Evolutionary conservation across 2,113 vertebrate genomes (phyloP).

Genomic region (Halcyon malimbica): DNA sequence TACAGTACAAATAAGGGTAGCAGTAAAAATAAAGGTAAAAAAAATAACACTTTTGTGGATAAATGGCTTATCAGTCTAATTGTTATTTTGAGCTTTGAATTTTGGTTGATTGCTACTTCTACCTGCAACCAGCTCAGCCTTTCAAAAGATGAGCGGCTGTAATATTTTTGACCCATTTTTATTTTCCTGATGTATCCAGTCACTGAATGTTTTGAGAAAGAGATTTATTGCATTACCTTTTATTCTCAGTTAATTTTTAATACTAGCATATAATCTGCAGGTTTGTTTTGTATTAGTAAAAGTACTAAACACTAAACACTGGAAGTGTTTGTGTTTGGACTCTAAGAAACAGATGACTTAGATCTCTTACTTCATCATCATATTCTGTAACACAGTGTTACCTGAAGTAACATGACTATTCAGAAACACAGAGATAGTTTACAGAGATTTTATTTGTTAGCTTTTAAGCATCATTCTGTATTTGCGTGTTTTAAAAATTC

Average conservation of each 20-base stretch:
- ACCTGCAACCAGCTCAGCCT: background rate
- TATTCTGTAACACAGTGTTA: constrained; percentile 16
- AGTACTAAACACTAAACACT: no score
- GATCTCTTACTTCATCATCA: background rate
- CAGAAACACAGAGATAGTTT: constrained; percentile 13
- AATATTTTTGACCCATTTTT: background rate
- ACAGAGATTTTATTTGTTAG: background rate
- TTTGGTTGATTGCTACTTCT: background rate
- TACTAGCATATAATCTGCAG: background rate
- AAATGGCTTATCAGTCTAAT: background rate
- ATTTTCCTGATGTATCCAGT: background rate
- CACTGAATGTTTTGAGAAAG: background rate
- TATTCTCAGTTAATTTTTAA: background rate
- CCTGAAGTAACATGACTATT: constrained; percentile 13
- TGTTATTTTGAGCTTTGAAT: background rate
- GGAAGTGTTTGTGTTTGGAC: background rate
- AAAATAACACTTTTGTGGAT: background rate
- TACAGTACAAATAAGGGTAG: background rate
- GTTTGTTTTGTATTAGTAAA: background rate
- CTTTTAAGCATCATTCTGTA: constrained; percentile 18
- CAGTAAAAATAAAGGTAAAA: background rate
- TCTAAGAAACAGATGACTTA: background rate
- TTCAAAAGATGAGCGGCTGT: background rate
- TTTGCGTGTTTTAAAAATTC: constrained; percentile 40
- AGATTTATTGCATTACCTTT: background rate